Evolutionary conservation across 30 jellyfish, hydroid and myxozoan species (phyloP).

Genomic region (Chironex yamaguchii): DNA sequence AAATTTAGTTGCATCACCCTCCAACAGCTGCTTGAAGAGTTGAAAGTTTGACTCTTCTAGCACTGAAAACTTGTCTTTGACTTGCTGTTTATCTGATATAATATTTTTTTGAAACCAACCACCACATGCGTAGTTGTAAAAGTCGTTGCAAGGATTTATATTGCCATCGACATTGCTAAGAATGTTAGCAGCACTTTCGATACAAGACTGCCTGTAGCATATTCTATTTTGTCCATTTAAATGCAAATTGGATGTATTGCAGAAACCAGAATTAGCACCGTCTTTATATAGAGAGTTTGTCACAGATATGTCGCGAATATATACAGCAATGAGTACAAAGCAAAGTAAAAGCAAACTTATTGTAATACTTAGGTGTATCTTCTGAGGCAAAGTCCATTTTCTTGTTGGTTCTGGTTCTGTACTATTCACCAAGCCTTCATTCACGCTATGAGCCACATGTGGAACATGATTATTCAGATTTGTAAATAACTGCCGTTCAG

Average conservation of each 20-base stretch:
- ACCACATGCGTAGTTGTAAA: conserved; percentile 77
- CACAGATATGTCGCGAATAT: conserved; percentile 30
- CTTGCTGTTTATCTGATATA: conserved; percentile 56
- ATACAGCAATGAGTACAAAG: conserved; percentile 33
- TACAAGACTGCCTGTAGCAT: conserved; percentile 70
- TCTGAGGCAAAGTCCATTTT: conserved; percentile 72
- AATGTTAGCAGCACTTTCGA: conserved; percentile 62
- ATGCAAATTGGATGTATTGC: background rate
- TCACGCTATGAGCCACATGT: too few species aligned
- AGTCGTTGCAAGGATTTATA: conserved; percentile 69
- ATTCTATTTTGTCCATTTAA: background rate
- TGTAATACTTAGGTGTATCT: conserved; percentile 60
- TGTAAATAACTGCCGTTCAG: too few species aligned
- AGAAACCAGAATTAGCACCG: background rate
- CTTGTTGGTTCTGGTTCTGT: too few species aligned
- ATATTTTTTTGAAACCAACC: conserved; percentile 63
- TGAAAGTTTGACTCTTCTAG: conserved; percentile 49
- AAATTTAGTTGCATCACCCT: background rate
- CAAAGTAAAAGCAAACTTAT: conserved; percentile 48
- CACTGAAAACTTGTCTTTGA: conserved; percentile 52
- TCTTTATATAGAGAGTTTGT: background rate
- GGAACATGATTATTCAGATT: too few species aligned
- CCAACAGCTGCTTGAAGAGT: conserved; percentile 21
- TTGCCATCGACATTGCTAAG: conserved; percentile 40
- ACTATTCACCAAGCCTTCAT: too few species aligned